These are phyloP conservation scores for Sinocyclocheilus anophthalmus DNA, from an alignment of 2,113 vertebrate species.

Conservation along the genomic window DNA sequence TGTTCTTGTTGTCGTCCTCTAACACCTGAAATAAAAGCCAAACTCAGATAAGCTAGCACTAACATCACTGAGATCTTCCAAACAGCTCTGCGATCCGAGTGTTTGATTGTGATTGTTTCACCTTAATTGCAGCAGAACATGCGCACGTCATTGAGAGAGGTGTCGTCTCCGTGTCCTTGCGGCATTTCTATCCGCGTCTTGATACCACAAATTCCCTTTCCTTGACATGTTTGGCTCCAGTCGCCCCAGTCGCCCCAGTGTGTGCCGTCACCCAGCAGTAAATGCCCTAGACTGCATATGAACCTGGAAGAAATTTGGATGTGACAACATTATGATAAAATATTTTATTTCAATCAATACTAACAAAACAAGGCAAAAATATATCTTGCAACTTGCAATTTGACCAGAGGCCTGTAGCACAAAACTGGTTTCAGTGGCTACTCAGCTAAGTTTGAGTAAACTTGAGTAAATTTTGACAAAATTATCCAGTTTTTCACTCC, in stretches of 20 bases:
- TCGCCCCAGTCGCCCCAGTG: conserved; percentile 17
- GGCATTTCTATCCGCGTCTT: neutral
- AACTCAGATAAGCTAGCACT: neutral
- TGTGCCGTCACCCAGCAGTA: neutral
- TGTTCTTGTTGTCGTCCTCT: neutral
- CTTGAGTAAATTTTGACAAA: no score
- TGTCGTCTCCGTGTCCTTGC: neutral
- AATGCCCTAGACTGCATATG: no score
- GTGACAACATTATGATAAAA: no score
- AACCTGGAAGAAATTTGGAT: no score
- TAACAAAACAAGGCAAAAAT: no score
- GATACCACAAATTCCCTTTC: conserved; percentile 47
- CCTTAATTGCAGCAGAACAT: neutral
- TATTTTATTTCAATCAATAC: no score
- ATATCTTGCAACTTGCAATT: no score
- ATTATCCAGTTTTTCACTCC: neutral
- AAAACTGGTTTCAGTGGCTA: no score
- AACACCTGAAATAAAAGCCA: neutral
- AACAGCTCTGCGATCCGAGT: no score
- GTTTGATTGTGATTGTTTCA: neutral
- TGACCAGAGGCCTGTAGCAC: no score
- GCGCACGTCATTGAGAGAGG: neutral
- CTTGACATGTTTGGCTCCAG: conserved; percentile 26
- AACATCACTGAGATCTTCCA: no score
- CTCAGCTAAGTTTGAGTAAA: no score